Conservation (phyloP, 2,113 vertebrate genomes). For the Petrocephalus zakoni region DNA sequence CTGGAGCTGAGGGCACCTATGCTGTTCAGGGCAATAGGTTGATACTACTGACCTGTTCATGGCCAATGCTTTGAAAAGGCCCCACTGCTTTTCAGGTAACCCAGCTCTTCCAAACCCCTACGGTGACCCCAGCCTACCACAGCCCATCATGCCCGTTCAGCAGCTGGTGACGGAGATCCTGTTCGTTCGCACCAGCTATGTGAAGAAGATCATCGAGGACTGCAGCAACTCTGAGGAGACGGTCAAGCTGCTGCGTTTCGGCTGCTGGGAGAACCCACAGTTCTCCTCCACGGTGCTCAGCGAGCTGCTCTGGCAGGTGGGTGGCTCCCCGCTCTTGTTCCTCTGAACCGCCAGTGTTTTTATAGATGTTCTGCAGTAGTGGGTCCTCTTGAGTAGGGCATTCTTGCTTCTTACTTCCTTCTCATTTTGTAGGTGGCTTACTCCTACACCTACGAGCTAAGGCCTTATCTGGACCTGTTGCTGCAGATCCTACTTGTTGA, state of each 20-base stretch:
- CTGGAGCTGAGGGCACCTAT: slow-evolving; percentile 55
- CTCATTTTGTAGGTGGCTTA: slow-evolving; percentile 77
- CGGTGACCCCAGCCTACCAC: slow-evolving; percentile 89
- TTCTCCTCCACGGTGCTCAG: slow-evolving; percentile 98
- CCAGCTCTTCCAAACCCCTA: slow-evolving; percentile 92
- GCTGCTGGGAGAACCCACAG: slow-evolving; percentile 99
- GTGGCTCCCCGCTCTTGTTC: not conserved
- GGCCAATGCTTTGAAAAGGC: not conserved
- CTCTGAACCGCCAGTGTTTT: not conserved
- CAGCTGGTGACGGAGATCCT: slow-evolving; percentile 94
- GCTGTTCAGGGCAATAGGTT: not conserved
- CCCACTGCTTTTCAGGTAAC: slow-evolving; percentile 71
- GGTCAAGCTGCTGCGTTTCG: slow-evolving; percentile 94
- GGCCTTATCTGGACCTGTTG: slow-evolving; percentile 96
- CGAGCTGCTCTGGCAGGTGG: slow-evolving; percentile 98
- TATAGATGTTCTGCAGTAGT: too few species aligned
- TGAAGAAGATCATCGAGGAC: slow-evolving; percentile 99
- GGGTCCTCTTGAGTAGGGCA: not conserved
- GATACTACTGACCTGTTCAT: not conserved
- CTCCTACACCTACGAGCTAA: slow-evolving; percentile 96
- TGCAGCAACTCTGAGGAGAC: slow-evolving; percentile 99
- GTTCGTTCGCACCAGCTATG: slow-evolving; percentile 97
- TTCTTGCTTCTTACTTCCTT: not conserved
- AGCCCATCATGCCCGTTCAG: slow-evolving; percentile 95
- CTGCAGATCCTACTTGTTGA: slow-evolving; percentile 96